phyloP scores from a whole-genome alignment of 1,140 invertebrate species.

The Latrodectus geometricus region DNA sequence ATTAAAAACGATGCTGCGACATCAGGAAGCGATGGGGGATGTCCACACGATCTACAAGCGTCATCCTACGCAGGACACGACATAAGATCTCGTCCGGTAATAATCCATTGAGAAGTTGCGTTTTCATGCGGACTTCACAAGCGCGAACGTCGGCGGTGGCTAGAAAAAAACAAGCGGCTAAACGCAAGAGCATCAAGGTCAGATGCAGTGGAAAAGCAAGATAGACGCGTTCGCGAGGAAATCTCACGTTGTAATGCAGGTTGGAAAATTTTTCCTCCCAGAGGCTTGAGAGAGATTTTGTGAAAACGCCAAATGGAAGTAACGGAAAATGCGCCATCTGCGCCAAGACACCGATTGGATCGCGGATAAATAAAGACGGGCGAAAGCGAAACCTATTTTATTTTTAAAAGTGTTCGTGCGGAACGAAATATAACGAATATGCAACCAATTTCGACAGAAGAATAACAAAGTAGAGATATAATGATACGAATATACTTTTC shows the following conservation, averaged over 20 bases:
- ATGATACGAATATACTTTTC: too few species aligned
- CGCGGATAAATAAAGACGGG: neutral
- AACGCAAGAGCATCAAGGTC: slow-evolving; percentile 2
- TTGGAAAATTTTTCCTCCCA: neutral
- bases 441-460: too few species aligned
- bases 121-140: neutral
- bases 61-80: too few species aligned
- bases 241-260: neutral
- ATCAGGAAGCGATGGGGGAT: too few species aligned
- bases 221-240: neutral
- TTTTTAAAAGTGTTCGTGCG: neutral
- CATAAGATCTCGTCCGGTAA: too few species aligned
- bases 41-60: too few species aligned
- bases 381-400: neutral
- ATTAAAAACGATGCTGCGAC: too few species aligned
- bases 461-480: too few species aligned
- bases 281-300: neutral
- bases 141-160: neutral
- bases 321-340: slow-evolving; percentile 32
- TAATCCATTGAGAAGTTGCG: neutral
- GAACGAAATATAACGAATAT: too few species aligned
- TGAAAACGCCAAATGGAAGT: slow-evolving; percentile 5
- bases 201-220: neutral
- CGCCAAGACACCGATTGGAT: neutral
- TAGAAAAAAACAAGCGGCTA: neutral